Evolutionary conservation across 1,140 invertebrate genomes (phyloP).

Genomic region (Elysia chlorotica): DNA sequence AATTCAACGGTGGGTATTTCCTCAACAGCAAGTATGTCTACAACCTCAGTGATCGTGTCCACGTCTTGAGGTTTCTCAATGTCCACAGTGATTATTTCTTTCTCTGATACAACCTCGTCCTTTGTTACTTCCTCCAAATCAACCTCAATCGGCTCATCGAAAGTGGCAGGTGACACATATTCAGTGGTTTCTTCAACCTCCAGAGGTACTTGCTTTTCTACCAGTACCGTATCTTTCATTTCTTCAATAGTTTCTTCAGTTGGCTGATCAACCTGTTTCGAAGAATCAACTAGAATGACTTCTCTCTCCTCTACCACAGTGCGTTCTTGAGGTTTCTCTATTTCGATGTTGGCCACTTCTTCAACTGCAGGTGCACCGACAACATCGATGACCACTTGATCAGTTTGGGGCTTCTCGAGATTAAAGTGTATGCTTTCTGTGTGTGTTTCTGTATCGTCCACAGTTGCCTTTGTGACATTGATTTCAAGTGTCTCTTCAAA

Average conservation of each 20-base stretch:
- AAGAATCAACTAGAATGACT: constrained; percentile 14
- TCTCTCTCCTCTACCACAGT: constrained; percentile 8
- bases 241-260: constrained; percentile 17
- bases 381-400: constrained; percentile 12
- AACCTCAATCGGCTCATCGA: constrained; percentile 24
- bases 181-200: constrained; percentile 27
- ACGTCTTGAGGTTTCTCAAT: constrained; percentile 21
- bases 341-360: constrained; percentile 6
- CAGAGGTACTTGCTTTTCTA: constrained; percentile 23
- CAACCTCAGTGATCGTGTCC: constrained; percentile 3
- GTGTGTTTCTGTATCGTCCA: background rate
- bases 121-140: constrained; percentile 26
- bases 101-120: constrained; percentile 16
- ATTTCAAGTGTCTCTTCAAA: constrained; percentile 9
- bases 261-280: constrained; percentile 19
- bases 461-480: constrained; percentile 14
- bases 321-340: constrained; percentile 12
- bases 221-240: constrained; percentile 1
- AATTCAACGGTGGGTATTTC: constrained; percentile 11
- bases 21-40: constrained; percentile 19
- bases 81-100: constrained; percentile 26
- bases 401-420: constrained; percentile 7
- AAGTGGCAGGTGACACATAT: no score
- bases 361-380: constrained; percentile 9
- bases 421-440: constrained; percentile 3